Evolutionary conservation across 2,113 vertebrate genomes (phyloP).

Genomic region (Ailuropoda melanoleuca): DNA sequence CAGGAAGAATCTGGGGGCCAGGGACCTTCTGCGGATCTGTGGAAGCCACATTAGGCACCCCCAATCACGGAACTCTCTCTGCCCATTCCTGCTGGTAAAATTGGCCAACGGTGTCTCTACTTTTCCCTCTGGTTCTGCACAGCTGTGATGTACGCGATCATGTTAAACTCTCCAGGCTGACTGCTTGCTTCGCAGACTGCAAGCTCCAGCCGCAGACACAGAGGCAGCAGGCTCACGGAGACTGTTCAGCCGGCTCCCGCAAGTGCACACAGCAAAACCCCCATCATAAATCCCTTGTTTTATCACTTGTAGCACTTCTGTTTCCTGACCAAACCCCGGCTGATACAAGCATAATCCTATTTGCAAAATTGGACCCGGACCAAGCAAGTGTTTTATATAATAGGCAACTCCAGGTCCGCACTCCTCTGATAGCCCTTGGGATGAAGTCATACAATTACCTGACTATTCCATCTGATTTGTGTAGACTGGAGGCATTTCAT

Average conservation of each 20-base stretch:
- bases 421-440: accelerated
- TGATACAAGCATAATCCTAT: neutral
- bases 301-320: neutral
- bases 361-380: neutral
- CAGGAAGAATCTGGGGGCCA: neutral
- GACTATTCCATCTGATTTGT: neutral
- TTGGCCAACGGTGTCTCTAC: accelerated
- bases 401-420: neutral
- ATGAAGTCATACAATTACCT: accelerated
- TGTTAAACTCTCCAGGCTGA: no score
- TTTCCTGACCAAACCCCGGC: neutral
- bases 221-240: neutral
- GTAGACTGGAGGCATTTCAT: accelerated
- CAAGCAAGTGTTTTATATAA: neutral
- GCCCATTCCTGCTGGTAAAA: neutral
- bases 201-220: neutral
- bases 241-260: neutral
- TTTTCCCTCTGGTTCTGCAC: neutral
- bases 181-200: neutral
- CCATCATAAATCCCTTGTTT: neutral
- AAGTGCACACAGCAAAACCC: no score
- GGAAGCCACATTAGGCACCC: neutral
- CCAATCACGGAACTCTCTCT: accelerated
- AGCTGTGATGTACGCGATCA: neutral
- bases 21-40: no score